Conservation (phyloP, 2,113 vertebrate species). For the Lonchura striata region DNA sequence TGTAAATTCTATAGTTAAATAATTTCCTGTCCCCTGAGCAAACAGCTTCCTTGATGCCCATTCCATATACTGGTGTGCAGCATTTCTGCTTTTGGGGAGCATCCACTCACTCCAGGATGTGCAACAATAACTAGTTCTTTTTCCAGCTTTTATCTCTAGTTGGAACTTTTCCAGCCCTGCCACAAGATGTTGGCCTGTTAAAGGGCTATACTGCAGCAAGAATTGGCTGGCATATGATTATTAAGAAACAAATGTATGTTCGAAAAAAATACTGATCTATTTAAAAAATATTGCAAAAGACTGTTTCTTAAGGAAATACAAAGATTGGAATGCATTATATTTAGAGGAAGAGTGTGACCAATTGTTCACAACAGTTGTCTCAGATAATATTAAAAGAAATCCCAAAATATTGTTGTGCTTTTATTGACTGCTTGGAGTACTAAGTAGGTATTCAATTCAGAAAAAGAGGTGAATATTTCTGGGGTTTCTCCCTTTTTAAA, state of each 20-base stretch:
- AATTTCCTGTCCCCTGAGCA: neutral
- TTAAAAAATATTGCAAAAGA: neutral
- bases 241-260: neutral
- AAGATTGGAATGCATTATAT: neutral
- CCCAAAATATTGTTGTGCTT: neutral
- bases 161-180: neutral
- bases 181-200: neutral
- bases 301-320: neutral
- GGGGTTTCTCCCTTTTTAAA: neutral
- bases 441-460: neutral
- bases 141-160: neutral
- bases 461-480: neutral
- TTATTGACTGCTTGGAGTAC: neutral
- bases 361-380: neutral
- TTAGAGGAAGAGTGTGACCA: neutral
- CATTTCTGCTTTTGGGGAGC: neutral
- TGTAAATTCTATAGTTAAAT: neutral
- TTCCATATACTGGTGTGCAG: neutral
- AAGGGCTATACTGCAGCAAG: neutral
- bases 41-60: neutral
- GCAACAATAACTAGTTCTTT: neutral
- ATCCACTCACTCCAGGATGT: neutral
- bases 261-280: neutral
- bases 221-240: neutral
- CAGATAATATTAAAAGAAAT: neutral